Conservation (phyloP, 1,140 invertebrate genomes). For the Cyrtorhinus lividipennis region DNA sequence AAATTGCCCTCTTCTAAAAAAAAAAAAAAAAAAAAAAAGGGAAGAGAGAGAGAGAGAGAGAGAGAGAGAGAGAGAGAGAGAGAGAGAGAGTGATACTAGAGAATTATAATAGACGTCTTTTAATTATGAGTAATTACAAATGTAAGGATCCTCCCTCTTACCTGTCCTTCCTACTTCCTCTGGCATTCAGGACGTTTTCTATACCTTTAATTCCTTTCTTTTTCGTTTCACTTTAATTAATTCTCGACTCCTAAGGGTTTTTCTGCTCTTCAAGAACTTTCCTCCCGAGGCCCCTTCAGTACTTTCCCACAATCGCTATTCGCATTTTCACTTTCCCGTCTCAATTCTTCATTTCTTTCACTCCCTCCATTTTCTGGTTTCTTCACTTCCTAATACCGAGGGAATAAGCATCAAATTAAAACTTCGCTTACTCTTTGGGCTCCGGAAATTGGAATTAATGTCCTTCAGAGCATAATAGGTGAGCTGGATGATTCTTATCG, state of each 20-base stretch:
- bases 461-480: no score
- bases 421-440: no score
- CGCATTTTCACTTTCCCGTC: background rate
- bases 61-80: no score
- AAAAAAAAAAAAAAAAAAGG: no score
- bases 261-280: background rate
- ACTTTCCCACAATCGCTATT: background rate
- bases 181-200: background rate
- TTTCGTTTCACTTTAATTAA: background rate
- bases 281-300: no score
- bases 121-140: background rate
- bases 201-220: background rate
- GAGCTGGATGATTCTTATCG: no score
- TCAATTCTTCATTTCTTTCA: background rate
- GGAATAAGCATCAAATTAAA: background rate
- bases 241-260: background rate
- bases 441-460: no score
- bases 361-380: background rate
- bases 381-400: background rate
- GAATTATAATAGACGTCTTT: no score
- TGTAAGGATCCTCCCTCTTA: background rate
- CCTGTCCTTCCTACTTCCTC: background rate
- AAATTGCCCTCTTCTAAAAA: no score
- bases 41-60: no score
- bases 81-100: no score